Base-by-base conservation (phyloP, 2,888 invertebrate genomes). In the Pheosia tremula region DNA sequence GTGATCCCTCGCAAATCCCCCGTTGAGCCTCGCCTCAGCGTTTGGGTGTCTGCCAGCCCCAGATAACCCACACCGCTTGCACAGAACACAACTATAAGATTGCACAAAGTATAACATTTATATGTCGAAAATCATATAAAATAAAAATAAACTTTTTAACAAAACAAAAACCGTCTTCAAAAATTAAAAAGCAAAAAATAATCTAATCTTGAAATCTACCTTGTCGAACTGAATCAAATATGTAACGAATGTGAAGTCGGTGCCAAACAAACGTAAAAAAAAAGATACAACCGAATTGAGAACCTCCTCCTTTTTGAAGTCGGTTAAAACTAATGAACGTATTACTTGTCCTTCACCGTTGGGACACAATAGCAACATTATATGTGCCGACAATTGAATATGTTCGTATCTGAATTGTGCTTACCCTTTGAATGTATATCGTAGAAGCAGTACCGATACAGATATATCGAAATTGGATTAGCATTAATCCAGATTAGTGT, bases 1-100 rank as follows among this genome's bases (percentile, higher is more conserved):
- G 55, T 55, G 55, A 55, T 82, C 77, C 77, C 79, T 75, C 64
- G 68, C 57, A 71, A 72, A 74, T 68, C 55, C 13, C 39, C 0
- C 39, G 11, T 6, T 55, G 55, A 55, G 39, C 75, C 73, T 68
- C 72, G 74, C 74, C 79, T 72, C 74, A 70, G 71, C 80, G 71
- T 76, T 85, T 85, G 86, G 86, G 79, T 69, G 80, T 69, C 83
- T 86, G 85, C 85, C 86, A 86, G 77, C 65, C 70, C 63, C 71
- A 77, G 86, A 86, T 86, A 78, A 77, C 74, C 76, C 80, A 53
- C 50, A 53, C 10, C 37, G 9, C 52, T 53, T 37, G 38, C 53
- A 37, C 37, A 37, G n/a, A 4, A 47, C n/a, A 47, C 4, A 24
- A 24, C 24, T 24, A 24, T 24, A 24, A 24, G 24, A 24, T 24